A percentile compares a stretch with the other conserved stretches of the same genome.
phyloP scores from a whole-genome alignment of 2,888 invertebrate genomes.

The Dynastes grantii region DNA sequence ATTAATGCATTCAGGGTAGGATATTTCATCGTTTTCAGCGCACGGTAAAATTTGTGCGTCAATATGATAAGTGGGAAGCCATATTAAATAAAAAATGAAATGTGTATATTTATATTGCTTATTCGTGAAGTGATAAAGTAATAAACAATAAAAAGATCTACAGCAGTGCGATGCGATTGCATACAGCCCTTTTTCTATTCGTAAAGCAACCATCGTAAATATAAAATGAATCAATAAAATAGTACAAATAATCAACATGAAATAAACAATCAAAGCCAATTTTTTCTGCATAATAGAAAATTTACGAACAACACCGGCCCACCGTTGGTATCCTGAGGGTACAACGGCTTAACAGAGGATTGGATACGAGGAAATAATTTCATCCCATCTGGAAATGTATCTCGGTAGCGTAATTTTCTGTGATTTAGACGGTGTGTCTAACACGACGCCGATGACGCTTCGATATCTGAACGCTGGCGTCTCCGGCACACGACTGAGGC shows the following conservation, averaged over 20 bases:
- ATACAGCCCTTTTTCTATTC: slow-evolving; percentile 5
- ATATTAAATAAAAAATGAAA: neutral
- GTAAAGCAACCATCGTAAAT: neutral
- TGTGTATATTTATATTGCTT: neutral
- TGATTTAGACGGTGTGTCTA: slow-evolving; percentile 18
- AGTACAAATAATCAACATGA: neutral
- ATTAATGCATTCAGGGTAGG: neutral
- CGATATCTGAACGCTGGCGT: slow-evolving; percentile 31
- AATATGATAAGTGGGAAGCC: neutral
- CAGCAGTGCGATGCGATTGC: neutral
- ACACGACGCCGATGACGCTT: slow-evolving; percentile 29
- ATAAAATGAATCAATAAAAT: slow-evolving; percentile 2
- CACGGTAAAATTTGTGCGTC: neutral
- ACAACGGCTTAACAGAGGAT: slow-evolving; percentile 56
- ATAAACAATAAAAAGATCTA: neutral
- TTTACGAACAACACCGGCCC: slow-evolving; percentile 33
- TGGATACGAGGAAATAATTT: slow-evolving; percentile 56
- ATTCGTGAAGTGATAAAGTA: neutral
- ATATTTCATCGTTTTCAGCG: neutral
- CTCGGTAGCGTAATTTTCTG: neutral
- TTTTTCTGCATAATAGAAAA: slow-evolving; percentile 20
- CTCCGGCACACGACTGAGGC: slow-evolving; percentile 48
- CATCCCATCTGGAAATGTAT: slow-evolving; percentile 49
- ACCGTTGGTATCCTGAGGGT: slow-evolving; percentile 49
- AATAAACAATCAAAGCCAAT: neutral